phyloP scores from a whole-genome alignment of 92 coral and sea anemone genomes.

The Epizoanthus ramosus region DNA sequence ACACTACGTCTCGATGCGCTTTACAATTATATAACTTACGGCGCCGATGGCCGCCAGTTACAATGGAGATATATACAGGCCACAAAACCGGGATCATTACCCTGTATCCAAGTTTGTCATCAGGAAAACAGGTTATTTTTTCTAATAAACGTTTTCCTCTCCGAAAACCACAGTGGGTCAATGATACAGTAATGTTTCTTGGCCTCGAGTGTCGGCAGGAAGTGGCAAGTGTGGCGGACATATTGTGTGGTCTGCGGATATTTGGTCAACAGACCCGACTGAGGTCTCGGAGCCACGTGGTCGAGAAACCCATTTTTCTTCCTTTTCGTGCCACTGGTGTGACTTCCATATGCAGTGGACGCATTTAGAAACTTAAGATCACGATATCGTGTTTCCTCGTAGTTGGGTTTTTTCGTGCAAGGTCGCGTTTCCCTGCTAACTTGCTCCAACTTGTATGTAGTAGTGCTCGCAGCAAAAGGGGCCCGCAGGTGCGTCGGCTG shows the following conservation, averaged over 20 bases:
- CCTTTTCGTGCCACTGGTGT: not conserved
- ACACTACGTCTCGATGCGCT: too few species aligned
- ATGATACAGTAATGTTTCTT: constrained; percentile 44
- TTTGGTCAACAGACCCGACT: constrained; percentile 38
- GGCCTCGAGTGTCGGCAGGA: constrained; percentile 49
- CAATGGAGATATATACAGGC: too few species aligned
- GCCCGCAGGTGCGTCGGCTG: constrained; percentile 62
- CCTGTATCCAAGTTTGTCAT: not conserved
- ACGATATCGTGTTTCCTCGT: not conserved
- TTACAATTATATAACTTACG: too few species aligned
- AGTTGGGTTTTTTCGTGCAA: not conserved
- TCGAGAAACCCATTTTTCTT: not conserved
- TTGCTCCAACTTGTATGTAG: constrained; percentile 46
- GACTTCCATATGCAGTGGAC: not conserved
- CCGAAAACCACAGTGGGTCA: constrained; percentile 58
- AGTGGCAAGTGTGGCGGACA: constrained; percentile 51
- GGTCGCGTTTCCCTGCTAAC: not conserved
- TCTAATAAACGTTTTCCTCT: constrained; percentile 39
- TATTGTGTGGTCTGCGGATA: constrained; percentile 36
- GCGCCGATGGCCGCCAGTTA: too few species aligned
- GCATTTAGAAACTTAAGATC: constrained; percentile 27
- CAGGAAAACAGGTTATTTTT: constrained; percentile 55
- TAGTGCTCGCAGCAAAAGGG: constrained; percentile 72
- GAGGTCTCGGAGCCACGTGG: constrained; percentile 50
- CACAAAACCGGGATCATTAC: too few species aligned